phyloP scores from a whole-genome alignment of 1,140 invertebrate genomes.

The Caerostris extrusa region DNA sequence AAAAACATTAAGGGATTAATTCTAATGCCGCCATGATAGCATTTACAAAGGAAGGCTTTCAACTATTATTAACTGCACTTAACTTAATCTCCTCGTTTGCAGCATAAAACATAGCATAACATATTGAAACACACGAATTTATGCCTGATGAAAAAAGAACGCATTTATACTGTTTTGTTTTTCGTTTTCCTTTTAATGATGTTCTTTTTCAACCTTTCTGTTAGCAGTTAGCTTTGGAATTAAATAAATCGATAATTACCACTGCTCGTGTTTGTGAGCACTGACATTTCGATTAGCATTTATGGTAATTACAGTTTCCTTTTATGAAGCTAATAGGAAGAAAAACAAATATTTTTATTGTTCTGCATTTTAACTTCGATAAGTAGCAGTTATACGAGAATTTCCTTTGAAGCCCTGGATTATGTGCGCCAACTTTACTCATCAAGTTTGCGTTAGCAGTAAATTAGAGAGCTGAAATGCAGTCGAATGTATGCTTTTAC shows the following conservation, averaged over 20 bases:
- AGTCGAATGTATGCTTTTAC: background rate
- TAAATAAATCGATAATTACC: constrained; percentile 10
- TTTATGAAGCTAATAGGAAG: too few relatives aligned
- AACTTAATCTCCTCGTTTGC: constrained; percentile 11
- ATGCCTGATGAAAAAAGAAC: background rate
- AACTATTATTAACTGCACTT: constrained; percentile 12
- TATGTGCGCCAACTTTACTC: background rate
- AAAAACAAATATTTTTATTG: too few relatives aligned
- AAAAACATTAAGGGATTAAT: background rate
- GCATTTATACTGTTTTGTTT: background rate
- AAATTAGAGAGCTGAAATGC: background rate
- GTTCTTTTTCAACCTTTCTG: background rate
- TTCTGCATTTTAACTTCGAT: too few relatives aligned
- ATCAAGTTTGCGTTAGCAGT: background rate
- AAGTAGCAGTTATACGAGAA: background rate
- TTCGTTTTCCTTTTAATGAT: background rate
- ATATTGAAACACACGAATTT: constrained; percentile 6
- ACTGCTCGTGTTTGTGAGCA: background rate
- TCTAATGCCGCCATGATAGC: background rate
- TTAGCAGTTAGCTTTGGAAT: background rate
- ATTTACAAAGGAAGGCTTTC: background rate
- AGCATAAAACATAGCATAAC: background rate
- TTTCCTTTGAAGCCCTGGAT: background rate
- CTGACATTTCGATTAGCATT: background rate
- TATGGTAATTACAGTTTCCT: too few relatives aligned